phyloP scores from a whole-genome alignment of 2,888 invertebrate species.

The Cryptophagus acutangulus region DNA sequence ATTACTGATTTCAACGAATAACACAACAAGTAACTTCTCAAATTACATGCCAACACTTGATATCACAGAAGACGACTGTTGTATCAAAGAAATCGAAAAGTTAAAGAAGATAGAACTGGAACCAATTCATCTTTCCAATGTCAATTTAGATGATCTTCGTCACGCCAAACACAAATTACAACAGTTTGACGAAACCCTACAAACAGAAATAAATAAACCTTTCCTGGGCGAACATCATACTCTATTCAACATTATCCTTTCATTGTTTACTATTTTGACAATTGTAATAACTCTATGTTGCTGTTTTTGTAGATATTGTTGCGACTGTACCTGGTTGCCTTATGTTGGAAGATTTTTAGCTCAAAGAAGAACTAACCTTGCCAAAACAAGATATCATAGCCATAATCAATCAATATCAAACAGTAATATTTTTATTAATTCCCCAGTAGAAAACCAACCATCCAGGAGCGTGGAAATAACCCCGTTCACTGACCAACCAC shows the following conservation, averaged over 20 bases:
- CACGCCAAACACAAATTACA: constrained; percentile 21
- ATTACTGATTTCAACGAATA: constrained; percentile 1
- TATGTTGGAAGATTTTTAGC: background rate
- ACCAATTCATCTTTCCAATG: constrained; percentile 17
- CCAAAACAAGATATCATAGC: background rate
- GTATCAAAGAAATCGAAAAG: constrained; percentile 11
- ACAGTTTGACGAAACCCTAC: constrained; percentile 19
- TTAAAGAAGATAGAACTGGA: constrained; percentile 9
- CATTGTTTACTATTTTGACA: constrained; percentile 1
- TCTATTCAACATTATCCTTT: constrained; percentile 7
- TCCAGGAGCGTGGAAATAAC: background rate
- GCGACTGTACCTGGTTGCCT: constrained; percentile 2
- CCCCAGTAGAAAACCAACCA: background rate
- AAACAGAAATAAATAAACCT: constrained; percentile 19
- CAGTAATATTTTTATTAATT: background rate
- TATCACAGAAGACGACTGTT: constrained; percentile 8
- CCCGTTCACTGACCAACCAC: background rate
- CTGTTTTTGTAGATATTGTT: constrained; percentile 3
- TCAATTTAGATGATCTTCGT: constrained; percentile 18
- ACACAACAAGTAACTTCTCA: background rate
- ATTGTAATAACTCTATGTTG: background rate
- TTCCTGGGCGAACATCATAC: constrained; percentile 16
- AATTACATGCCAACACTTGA: constrained; percentile 5
- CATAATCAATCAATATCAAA: background rate
- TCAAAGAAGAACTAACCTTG: background rate